Evolutionary conservation across 2,113 vertebrate genomes (phyloP).

Genomic region (Fulica atra): DNA sequence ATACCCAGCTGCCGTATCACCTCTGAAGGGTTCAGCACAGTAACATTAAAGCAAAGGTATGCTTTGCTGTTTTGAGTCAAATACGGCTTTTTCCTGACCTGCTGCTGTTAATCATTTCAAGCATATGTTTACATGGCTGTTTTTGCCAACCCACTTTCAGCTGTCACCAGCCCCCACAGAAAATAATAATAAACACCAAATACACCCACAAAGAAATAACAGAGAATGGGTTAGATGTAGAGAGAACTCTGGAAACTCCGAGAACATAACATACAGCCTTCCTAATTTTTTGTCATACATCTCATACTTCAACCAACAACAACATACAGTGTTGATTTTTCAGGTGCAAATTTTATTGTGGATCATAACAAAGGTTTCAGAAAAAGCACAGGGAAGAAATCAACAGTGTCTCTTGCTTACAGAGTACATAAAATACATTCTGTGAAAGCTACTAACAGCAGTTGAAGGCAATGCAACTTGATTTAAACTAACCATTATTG

Average conservation of each 20-base stretch:
- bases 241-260: background rate
- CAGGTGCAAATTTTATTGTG: constrained; percentile 64
- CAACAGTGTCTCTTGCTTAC: background rate
- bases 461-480: background rate
- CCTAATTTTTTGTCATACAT: background rate
- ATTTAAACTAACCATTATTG: background rate
- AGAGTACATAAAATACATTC: background rate
- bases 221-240: background rate
- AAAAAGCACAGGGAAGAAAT: constrained; percentile 7
- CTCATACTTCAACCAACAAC: background rate
- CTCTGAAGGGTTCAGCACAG: background rate
- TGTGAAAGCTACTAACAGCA: constrained; percentile 6
- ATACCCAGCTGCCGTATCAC: background rate
- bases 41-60: background rate
- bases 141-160: constrained; percentile 44
- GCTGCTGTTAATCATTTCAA: constrained; percentile 15
- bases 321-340: background rate
- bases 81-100: background rate
- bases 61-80: background rate
- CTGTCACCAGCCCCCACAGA: constrained; percentile 43
- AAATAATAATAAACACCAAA: constrained; percentile 39
- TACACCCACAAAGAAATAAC: background rate
- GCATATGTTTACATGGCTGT: background rate
- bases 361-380: constrained; percentile 24
- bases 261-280: background rate